phyloP scores from a whole-genome alignment of 2,113 vertebrate genomes.

The Aleadryas rufinucha region DNA sequence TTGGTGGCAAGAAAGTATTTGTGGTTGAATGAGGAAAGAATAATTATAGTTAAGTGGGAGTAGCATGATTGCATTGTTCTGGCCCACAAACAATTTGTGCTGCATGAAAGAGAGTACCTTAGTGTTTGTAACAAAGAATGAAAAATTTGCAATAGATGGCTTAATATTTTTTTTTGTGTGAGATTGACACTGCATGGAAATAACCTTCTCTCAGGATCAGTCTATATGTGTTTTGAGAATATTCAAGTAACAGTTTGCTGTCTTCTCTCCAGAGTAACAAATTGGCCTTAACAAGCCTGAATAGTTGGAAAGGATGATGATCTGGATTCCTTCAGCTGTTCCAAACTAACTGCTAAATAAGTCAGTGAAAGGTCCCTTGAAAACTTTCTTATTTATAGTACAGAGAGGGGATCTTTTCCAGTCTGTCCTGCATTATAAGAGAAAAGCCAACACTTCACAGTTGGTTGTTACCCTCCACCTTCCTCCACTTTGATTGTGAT shows the following conservation, averaged over 20 bases:
- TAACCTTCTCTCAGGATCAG: background rate
- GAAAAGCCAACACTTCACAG: background rate
- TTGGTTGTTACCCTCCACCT: background rate
- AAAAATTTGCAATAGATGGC: background rate
- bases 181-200: background rate
- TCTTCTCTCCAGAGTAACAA: background rate
- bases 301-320: background rate
- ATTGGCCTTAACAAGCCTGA: background rate
- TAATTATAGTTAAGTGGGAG: background rate
- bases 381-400: background rate
- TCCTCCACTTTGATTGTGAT: background rate
- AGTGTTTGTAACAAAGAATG: background rate
- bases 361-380: background rate
- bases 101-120: background rate
- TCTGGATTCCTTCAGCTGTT: background rate
- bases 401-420: background rate
- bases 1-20: conserved; percentile 15
- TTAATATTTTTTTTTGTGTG: background rate
- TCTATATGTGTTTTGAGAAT: background rate
- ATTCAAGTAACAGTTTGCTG: background rate
- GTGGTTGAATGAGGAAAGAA: background rate
- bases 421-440: background rate
- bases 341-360: background rate
- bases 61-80: background rate
- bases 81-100: background rate